Evolutionary conservation across 2,797 vertebrate species (phyloP), one percentile per base, ranked within the genome.

Genomic region (Antrozous pallidus): DNA sequence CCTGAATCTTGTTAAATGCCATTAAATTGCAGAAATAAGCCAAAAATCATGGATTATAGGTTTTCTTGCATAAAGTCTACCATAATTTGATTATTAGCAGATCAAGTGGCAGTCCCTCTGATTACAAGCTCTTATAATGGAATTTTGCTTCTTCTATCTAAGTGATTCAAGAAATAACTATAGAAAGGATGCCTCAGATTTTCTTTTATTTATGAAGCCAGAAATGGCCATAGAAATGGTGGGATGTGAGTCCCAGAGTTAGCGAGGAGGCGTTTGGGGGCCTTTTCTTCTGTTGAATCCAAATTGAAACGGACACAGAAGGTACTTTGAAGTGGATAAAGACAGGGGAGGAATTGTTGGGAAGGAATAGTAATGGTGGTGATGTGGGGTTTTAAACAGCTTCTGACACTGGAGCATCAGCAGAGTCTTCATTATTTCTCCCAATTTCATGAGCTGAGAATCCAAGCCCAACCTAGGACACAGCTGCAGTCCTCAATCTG

Each of bases 11-110:
- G 38, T 84, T 73, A 92, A 94, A 47, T 83, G 73, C 20, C 31
- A 51, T 90, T 95, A 92, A 65, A 83, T 94, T 93, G 91, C 31
- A 94, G 26, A 86, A 96, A 92, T 63, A 67, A 49, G 10, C 31
- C 70, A 8, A 1, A 91, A 94, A 95, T 83, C 56, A 45, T 73
- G 31, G 65, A 87, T 70, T 80, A 47, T 54, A 79, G 28, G 38
- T 33, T 65, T 74, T 91, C 61, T 61, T 84, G 24, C 56, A 22
- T 61, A 69, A 7, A 13, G 8, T 1, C 85, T 87, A 63, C 9
- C 31, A 49, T 77, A 93, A 79, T 65, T 95, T 86, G 63, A 92
- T 28, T 63, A 75, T 92, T 93, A 93, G 45, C 6, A 90, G 74
- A 96, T 93, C 42, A 86, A 91, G 33, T 89, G 78, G 28, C 1